Percentiles rank a stretch among this genome's conserved stretches.
Conservation (phyloP, 2,113 vertebrate species). For the Nothocercus julius region DNA sequence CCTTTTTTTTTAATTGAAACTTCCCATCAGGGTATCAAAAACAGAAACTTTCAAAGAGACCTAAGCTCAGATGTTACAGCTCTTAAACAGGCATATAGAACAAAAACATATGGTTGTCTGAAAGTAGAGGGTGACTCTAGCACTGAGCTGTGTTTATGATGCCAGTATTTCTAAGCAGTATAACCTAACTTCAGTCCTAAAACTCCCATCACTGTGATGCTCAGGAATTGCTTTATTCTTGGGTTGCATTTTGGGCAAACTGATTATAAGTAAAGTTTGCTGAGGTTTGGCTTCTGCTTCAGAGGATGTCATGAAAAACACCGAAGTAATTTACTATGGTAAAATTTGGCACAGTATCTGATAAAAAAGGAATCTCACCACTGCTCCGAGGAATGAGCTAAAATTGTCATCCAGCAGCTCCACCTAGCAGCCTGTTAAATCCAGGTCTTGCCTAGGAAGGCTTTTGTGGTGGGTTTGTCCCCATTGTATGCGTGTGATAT, state of each 20-base stretch:
- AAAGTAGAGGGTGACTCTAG: neutral
- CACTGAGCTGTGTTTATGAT: neutral
- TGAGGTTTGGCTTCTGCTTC: neutral
- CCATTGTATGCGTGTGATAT: neutral
- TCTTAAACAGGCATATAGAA: neutral
- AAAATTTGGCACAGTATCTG: neutral
- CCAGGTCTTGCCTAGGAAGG: neutral
- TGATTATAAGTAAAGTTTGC: neutral
- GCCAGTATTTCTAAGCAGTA: neutral
- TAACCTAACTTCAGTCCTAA: neutral
- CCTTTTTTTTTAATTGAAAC: neutral
- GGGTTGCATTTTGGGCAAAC: neutral
- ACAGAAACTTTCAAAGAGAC: neutral
- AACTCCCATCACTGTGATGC: neutral
- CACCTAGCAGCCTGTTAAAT: neutral
- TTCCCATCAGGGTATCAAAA: conserved; percentile 3
- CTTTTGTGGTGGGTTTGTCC: neutral
- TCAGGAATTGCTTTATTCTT: neutral
- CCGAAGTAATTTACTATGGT: neutral
- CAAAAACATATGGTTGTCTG: neutral
- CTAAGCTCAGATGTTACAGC: neutral
- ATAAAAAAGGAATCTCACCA: neutral
- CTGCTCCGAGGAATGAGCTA: neutral
- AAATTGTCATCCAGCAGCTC: neutral
- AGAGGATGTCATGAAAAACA: neutral